Evolutionary conservation across 2,113 vertebrate genomes (phyloP).

Genomic region (Macquaria ambigua): DNA sequence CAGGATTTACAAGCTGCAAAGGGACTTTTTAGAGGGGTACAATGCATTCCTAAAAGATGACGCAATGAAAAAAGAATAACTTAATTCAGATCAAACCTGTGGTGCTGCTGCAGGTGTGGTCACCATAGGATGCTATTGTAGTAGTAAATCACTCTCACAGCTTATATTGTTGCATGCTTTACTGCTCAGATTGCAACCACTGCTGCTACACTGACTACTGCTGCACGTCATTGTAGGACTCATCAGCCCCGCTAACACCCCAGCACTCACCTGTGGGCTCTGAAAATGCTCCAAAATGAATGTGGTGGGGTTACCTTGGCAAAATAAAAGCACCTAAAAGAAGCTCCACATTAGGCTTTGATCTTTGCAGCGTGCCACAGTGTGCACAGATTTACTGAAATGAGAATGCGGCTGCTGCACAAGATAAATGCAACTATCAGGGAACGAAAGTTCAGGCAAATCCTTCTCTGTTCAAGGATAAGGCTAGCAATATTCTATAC

Average conservation of each 20-base stretch:
- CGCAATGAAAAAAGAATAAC: neutral
- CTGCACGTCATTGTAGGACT: neutral
- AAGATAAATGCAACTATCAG: neutral
- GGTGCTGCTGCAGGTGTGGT: neutral
- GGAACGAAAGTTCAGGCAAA: neutral
- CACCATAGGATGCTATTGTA: neutral
- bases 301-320: neutral
- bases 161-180: conserved; percentile 1
- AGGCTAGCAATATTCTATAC: neutral
- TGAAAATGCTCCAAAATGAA: conserved; percentile 23
- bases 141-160: conserved; percentile 23
- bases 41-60: neutral
- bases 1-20: conserved; percentile 39
- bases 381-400: neutral
- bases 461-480: neutral
- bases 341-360: neutral
- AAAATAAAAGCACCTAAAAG: conserved; percentile 21
- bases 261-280: neutral
- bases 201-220: neutral
- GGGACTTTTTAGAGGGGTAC: conserved; percentile 13
- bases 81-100: neutral
- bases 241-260: conserved; percentile 7
- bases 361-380: neutral
- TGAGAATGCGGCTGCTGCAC: neutral
- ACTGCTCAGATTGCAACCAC: conserved; percentile 14